These are phyloP conservation scores for Heliopora coerulea DNA, from an alignment of 92 coral and sea anemone genomes.

Conservation along the genomic window DNA sequence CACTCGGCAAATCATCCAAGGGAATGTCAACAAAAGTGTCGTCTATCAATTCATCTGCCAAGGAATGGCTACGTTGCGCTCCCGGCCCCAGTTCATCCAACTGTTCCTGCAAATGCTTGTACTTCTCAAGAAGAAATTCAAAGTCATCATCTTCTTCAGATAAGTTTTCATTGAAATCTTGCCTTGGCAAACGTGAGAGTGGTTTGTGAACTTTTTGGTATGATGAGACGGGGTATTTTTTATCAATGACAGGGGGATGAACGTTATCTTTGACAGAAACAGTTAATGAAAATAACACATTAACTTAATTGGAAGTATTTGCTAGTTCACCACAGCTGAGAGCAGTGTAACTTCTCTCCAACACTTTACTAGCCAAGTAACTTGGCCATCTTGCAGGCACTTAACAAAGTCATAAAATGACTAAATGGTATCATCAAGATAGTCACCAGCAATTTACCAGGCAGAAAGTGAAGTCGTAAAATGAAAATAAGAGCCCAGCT, in stretches of 20 bases:
- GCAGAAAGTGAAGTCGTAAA: too few species aligned
- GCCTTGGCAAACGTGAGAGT: slow-evolving; percentile 39
- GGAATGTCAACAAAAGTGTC: slow-evolving; percentile 94
- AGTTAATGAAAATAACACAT: background rate
- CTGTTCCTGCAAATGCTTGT: slow-evolving; percentile 78
- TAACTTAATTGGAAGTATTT: too few species aligned
- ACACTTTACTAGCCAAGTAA: too few species aligned
- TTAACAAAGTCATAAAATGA: too few species aligned
- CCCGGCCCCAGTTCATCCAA: slow-evolving; percentile 53
- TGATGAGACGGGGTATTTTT: slow-evolving; percentile 1
- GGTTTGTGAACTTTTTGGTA: slow-evolving; percentile 24
- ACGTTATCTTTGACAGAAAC: background rate
- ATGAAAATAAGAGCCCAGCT: too few species aligned
- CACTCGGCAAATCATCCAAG: slow-evolving; percentile 49
- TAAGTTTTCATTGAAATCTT: background rate
- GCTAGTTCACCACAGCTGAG: too few species aligned
- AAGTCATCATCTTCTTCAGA: slow-evolving; percentile 64
- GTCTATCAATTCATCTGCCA: slow-evolving; percentile 67
- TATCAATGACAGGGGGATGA: slow-evolving; percentile 14
- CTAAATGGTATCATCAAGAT: too few species aligned
- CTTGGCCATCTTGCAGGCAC: too few species aligned
- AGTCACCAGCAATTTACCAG: too few species aligned
- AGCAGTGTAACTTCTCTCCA: too few species aligned
- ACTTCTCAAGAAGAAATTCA: slow-evolving; percentile 74
- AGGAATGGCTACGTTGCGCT: slow-evolving; percentile 59